Base-by-base conservation (phyloP, 1,140 invertebrate species). In the Sminthurides bifidus region DNA sequence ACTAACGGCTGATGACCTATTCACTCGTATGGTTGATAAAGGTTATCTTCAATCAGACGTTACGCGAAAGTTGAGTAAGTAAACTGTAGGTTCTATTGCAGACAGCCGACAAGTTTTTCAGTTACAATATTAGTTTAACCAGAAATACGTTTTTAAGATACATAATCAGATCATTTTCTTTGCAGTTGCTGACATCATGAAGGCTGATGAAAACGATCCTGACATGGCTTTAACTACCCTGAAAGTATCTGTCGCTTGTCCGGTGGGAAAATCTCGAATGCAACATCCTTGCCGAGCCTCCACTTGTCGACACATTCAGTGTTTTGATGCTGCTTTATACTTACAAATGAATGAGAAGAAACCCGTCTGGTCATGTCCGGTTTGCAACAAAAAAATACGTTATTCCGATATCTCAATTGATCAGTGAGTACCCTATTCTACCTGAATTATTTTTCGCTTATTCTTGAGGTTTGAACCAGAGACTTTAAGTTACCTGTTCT, bases 321-420 rank as follows among this genome's bases (percentile, higher is more conserved):
- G 93, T 74, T 98, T 98, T 69, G 95, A 99, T 75, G 92, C 92
- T 0, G 83, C 80, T 3, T 75, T 93, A 37, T 97, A 87, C 73
- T 75, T 98, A 55, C 87, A 92, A 79, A 98, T 98, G 93, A 98
- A 98, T 70, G 95, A 98, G 71, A 80, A 90, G 35, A 96, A 95
- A 69, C 91, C 94, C 23, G 95, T 90, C 1, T 99, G 95, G 94
- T 83, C 86, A 60, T 98, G 95, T 76, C 93, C 94, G 1, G 92
- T 98, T 8, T 98, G 94, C 74, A 89, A 96, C 70, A 88, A 89
- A 66, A 74, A 83, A 2, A 86, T 90, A 12, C 74, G 87, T 2
- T 97, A 89, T 69, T 86, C 92, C 66, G 84, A 83, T 69, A 75
- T 98, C 1, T 83, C 91, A 3, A 90, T 98, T 66, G 91, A 94